Evolutionary conservation across 2,797 vertebrate genomes (phyloP), one percentile per base, ranked within the genome.

Genomic region (Pagetopsis macropterus): DNA sequence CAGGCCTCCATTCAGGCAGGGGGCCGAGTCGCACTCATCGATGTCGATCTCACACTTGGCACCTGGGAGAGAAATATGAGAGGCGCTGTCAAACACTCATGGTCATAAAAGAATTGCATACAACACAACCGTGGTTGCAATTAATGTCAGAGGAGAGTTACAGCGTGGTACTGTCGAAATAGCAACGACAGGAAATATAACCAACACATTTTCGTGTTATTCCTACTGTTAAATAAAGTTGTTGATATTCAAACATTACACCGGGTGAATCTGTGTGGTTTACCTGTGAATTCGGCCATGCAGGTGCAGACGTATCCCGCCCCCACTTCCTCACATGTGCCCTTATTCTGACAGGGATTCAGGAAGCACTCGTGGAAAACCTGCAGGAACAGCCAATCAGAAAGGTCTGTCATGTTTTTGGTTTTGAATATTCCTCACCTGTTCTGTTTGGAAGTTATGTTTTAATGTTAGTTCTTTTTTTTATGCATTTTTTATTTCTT

Each of bases 321-420:
- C 56, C 98, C 97, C 43, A 98, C 92, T 64, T 98, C 96, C 84
- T 99, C 97, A 88, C 98, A 99, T 0, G 95, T 99, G 12, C 97
- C 98, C 66, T 95, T 95, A 66, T 97, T 98, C 89, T 95, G 96
- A 87, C 98, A 99, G 0, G 97, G 98, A 82, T 97, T 97, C 87
- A 98, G 88, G 88, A 99, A 98, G 84, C 98, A 99, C 84, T 99
- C 97, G 0, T 99, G 97, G 89, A 99, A 99, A 89, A 97, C 96
- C 98, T 99, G 77, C 12, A 52, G 14, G 48, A 74, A 78, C 21
- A 81, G 12, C 23, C 43, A 65, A 74, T 83, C 48, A 50, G 31
- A 72, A 41, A 40, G 48, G 9, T 46, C 4, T 1, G 0, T 70
- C 3, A 37, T 9, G 8, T 9, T 37, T 37, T 37, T 37, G 33